These are phyloP conservation scores for Pyrgilauda ruficollis DNA, from an alignment of 2,113 vertebrate species.

Conservation along the genomic window DNA sequence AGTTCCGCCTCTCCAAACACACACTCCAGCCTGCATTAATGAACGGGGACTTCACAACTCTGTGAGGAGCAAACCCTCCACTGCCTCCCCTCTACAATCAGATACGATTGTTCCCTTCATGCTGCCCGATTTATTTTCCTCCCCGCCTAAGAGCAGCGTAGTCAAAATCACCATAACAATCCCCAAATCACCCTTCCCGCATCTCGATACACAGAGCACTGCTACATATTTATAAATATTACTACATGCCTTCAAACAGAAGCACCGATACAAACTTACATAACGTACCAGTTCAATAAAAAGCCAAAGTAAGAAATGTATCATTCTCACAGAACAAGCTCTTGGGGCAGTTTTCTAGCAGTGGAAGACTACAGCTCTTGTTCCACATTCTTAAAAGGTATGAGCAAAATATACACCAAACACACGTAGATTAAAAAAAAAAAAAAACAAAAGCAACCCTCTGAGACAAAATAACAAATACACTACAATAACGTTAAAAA, in stretches of 20 bases:
- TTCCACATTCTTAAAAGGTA: background rate
- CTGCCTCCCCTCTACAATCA: constrained; percentile 46
- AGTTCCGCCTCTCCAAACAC: background rate
- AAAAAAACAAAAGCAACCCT: no score
- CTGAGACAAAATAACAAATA: background rate
- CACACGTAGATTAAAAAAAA: accelerated
- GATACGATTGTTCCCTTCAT: constrained; percentile 22
- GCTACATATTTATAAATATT: background rate
- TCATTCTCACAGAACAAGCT: background rate
- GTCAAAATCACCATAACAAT: background rate
- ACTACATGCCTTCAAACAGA: background rate
- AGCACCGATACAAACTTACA: constrained; percentile 16
- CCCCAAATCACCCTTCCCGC: background rate
- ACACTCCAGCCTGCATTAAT: background rate
- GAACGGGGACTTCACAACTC: background rate
- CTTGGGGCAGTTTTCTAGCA: background rate
- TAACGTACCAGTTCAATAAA: background rate
- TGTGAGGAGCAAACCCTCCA: constrained; percentile 27
- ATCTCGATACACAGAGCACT: background rate
- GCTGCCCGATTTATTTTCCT: constrained; percentile 38
- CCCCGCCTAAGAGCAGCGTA: background rate
- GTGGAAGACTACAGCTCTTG: accelerated
- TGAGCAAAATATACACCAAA: background rate
- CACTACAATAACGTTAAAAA: background rate
- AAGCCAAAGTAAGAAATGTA: background rate